Conservation (phyloP, 2,888 invertebrate genomes). For the Schizaphis graminum region DNA sequence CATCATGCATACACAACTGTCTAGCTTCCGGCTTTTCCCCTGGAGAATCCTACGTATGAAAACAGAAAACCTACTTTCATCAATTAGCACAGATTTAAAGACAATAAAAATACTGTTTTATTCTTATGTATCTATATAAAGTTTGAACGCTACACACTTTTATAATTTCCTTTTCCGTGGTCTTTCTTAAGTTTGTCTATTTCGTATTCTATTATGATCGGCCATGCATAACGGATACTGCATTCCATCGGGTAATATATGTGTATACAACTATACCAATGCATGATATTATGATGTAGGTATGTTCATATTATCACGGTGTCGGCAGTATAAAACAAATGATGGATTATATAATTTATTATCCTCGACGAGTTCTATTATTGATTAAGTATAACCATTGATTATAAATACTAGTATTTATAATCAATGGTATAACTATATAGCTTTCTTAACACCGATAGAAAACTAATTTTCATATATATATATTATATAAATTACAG, state of each 20-base stretch:
- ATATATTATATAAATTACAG: background rate
- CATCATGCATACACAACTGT: background rate
- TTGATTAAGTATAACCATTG: background rate
- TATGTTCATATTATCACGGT: background rate
- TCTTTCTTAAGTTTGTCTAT: background rate
- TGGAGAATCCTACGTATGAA: background rate
- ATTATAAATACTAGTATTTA: no score
- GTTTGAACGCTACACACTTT: background rate
- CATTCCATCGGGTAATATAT: conserved; percentile 15
- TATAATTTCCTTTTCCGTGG: background rate
- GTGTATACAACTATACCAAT: background rate
- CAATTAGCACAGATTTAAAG: background rate
- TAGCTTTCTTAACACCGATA: background rate
- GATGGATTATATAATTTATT: background rate
- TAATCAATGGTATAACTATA: no score
- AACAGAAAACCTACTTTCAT: conserved; percentile 38
- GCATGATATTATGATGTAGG: background rate
- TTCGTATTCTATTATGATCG: background rate
- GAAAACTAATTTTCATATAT: background rate
- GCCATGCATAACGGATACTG: background rate
- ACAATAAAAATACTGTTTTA: background rate
- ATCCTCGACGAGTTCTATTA: background rate
- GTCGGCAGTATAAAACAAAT: conserved; percentile 10
- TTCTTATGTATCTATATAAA: background rate
- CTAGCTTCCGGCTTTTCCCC: conserved; percentile 25